Percentiles rank a stretch among this genome's conserved stretches.
Conservation (phyloP, 1,140 invertebrate species). For the Euwallacea similis region DNA sequence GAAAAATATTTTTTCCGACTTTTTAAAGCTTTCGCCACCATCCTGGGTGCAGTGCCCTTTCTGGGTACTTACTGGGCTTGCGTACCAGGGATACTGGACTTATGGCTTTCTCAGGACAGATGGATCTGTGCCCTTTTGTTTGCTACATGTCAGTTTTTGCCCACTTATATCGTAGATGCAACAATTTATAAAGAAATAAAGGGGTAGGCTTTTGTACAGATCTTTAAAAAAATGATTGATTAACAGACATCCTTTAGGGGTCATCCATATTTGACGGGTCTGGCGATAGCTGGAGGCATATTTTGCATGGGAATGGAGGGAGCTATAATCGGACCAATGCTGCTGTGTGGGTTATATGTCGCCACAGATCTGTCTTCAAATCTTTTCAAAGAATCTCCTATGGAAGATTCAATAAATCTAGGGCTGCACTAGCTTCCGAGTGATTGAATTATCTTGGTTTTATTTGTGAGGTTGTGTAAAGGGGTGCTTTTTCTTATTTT, state of each 20-base stretch:
- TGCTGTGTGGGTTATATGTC: slow-evolving; percentile 86
- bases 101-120: slow-evolving; percentile 88
- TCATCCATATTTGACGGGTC: slow-evolving; percentile 97
- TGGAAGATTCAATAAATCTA: slow-evolving; percentile 56
- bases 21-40: slow-evolving; percentile 76
- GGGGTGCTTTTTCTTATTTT: too few species aligned
- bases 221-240: not conserved
- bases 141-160: slow-evolving; percentile 82
- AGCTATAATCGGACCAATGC: slow-evolving; percentile 92
- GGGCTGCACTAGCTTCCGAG: slow-evolving; percentile 40
- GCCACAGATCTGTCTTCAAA: slow-evolving; percentile 72
- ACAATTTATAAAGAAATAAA: slow-evolving; percentile 97
- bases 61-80: slow-evolving; percentile 93
- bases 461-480: too few species aligned
- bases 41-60: slow-evolving; percentile 93
- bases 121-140: slow-evolving; percentile 76
- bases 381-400: slow-evolving; percentile 58
- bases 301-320: slow-evolving; percentile 96
- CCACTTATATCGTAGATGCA: slow-evolving; percentile 89
- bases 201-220: slow-evolving; percentile 64
- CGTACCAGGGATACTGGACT: slow-evolving; percentile 88
- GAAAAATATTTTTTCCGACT: not conserved
- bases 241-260: slow-evolving; percentile 63
- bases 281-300: slow-evolving; percentile 97
- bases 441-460: too few species aligned